A percentile compares a stretch with the other conserved stretches of the same genome.
These are phyloP conservation scores for Taenioides sp. DNA, from an alignment of 2,797 vertebrate species.

Conservation along the genomic window DNA sequence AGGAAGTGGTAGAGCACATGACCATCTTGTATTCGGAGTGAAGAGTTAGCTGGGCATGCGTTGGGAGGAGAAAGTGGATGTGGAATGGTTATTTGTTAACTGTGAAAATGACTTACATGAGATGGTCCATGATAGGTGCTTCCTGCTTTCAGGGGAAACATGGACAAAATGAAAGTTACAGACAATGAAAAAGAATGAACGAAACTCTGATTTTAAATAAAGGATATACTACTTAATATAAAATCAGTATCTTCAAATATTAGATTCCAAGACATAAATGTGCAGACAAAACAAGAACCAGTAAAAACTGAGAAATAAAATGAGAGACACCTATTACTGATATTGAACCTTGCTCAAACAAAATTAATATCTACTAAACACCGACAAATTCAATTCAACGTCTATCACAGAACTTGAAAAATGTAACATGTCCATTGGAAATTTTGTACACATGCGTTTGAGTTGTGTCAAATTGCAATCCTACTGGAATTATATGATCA, in stretches of 20 bases:
- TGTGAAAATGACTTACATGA: constrained; percentile 90
- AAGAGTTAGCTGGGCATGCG: constrained; percentile 73
- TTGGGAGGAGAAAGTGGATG: constrained; percentile 58
- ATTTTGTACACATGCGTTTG: too few species aligned
- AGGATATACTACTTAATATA: background rate
- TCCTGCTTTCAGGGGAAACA: constrained; percentile 93
- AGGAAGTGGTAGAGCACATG: constrained; percentile 71
- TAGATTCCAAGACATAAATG: background rate
- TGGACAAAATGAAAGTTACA: constrained; percentile 76
- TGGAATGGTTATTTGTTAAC: constrained; percentile 62
- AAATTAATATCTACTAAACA: too few species aligned
- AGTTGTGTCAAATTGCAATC: too few species aligned
- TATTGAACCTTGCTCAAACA: too few species aligned
- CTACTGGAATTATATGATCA: too few species aligned
- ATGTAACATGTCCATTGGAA: too few species aligned
- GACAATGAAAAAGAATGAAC: constrained; percentile 53
- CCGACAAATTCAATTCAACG: too few species aligned
- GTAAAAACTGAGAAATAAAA: background rate
- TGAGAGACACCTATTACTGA: background rate
- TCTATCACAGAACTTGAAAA: too few species aligned
- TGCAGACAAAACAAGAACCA: background rate
- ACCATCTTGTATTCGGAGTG: constrained; percentile 71
- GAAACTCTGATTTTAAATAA: background rate
- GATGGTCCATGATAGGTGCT: constrained; percentile 92
- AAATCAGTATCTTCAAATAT: background rate